Base-by-base conservation (phyloP, 2,888 invertebrate species). In the Ctenicera cuprea region DNA sequence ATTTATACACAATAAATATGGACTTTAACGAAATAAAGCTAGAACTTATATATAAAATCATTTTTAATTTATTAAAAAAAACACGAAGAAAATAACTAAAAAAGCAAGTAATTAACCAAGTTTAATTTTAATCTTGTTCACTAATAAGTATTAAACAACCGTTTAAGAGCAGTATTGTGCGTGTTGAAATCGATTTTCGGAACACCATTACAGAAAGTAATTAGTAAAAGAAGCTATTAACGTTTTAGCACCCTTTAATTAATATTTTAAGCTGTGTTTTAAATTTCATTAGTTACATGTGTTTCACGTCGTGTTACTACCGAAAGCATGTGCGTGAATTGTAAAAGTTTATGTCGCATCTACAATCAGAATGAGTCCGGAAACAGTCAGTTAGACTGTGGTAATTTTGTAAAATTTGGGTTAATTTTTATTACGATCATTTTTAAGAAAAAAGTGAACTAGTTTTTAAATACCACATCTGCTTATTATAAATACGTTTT, bases 171-270 rank as follows among this genome's bases (percentile, higher is more conserved):
- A 43, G 11, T 45, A 43, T 48, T 50, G 30, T 48, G 48, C 50
- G 16, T 64, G 48, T 14, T 20, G 11, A n/a, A 66, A 66, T 66
- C 33, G 41, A 66, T 52, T 66, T 66, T 64, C 30, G 50, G 50
- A 45, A 43, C 48, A 18, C 22, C 30, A 43, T 48, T 54, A 38
- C 37, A 14, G 43, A 57, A 54, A 57, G 57, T 20, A 54, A 71
- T 64, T 62, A 70, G 64, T 33, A 64, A 48, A 37, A 50, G 45
- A 70, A 52, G 30, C 41, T 43, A 57, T 57, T 64, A 71, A 48
- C 14, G 30, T 71, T 71, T 71, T 54, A 71, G 52, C 62, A 43
- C 64, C 65, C 64, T 64, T 64, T 65, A 71, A 65, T 65, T 71
- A 71, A 65, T 71, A 64, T 45, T 64, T 54, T 57, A 57, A 41